A percentile compares a stretch with the other conserved stretches of the same genome.
phyloP scores from a whole-genome alignment of 2,888 invertebrate genomes.

The Agrochola litura region DNA sequence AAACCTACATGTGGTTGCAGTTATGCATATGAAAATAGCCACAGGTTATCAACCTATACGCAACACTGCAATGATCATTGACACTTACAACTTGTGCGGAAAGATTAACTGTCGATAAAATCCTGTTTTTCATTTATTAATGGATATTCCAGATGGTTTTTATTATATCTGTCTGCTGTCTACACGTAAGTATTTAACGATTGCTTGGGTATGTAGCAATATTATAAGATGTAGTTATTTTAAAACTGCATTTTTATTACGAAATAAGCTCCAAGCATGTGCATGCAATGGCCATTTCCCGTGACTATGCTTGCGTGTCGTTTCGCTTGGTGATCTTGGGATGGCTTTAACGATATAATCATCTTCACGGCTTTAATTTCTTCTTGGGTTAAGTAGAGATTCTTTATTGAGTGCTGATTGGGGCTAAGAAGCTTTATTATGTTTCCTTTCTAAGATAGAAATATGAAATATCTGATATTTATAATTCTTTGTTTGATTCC shows the following conservation, averaged over 20 bases:
- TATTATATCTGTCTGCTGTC: slow-evolving; percentile 7
- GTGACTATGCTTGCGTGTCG: slow-evolving; percentile 57
- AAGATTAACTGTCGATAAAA: slow-evolving; percentile 38
- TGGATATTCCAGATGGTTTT: slow-evolving; percentile 23
- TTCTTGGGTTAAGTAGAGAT: slow-evolving; percentile 32
- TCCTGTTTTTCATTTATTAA: too few species aligned
- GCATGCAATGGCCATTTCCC: slow-evolving; percentile 48
- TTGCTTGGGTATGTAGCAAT: background rate
- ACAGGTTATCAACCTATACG: slow-evolving; percentile 43
- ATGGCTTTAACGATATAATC: slow-evolving; percentile 41
- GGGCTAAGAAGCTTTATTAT: background rate
- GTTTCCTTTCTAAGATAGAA: background rate
- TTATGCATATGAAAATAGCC: slow-evolving; percentile 22
- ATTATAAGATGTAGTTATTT: slow-evolving; percentile 7
- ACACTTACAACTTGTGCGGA: slow-evolving; percentile 33
- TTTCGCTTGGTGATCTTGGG: slow-evolving; percentile 50
- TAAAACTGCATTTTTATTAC: slow-evolving; percentile 20
- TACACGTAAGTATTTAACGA: background rate
- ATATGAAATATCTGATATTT: background rate
- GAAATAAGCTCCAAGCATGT: slow-evolving; percentile 23
- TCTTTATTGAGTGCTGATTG: slow-evolving; percentile 36
- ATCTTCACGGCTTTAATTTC: slow-evolving; percentile 53
- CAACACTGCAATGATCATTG: slow-evolving; percentile 40
- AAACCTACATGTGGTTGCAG: slow-evolving; percentile 4
- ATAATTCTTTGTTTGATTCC: background rate